Evolutionary conservation across 2,888 invertebrate genomes (phyloP), one percentile per base, ranked within the genome.

Genomic region (Eupithecia vulgata): DNA sequence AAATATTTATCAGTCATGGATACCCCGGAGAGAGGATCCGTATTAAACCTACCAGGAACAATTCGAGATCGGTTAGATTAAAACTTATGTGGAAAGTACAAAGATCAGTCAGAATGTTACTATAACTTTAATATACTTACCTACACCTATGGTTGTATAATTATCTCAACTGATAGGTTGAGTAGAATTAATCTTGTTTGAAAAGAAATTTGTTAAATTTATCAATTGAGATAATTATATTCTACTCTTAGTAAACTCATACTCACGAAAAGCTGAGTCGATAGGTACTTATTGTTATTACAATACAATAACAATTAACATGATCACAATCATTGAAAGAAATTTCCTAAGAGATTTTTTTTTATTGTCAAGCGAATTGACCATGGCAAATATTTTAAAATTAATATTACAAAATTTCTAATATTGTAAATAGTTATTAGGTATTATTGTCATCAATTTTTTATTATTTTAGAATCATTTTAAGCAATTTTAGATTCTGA

Each of bases 31-130:
- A 52, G 48, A 78, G 79, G 75, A 75, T 77, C 78, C 80, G 81
- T 82, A 81, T 81, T 83, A 80, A 81, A 72, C 85, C 85, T 89
- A 91, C 79, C 82, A 92, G 91, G 91, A 91, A 92, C 92, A 87
- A 87, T 79, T 82, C 85, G 93, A 93, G 93, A 93, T 93, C 93
- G 90, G 84, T 85, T 85, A 67, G 76, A 72, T 80, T 81, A 79
- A 81, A 81, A 84, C 81, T 84, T 81, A 79, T 75, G 79, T 78
- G 77, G 52, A 72, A 64, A 64, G 34, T 34, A 64, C 35, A 64
- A 35, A 64, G n/a, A 35, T 61, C 62, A 35, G 35, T 64, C 62
- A 13, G 21, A 57, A 34, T 61, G 34, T 34, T 34, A 61, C 65
- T 40, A 65, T 17, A 7, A 34, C 13, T 42, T 10, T 21, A 42